phyloP scores from a whole-genome alignment of 2,888 invertebrate species.

The Drosophila paramelanica region DNA sequence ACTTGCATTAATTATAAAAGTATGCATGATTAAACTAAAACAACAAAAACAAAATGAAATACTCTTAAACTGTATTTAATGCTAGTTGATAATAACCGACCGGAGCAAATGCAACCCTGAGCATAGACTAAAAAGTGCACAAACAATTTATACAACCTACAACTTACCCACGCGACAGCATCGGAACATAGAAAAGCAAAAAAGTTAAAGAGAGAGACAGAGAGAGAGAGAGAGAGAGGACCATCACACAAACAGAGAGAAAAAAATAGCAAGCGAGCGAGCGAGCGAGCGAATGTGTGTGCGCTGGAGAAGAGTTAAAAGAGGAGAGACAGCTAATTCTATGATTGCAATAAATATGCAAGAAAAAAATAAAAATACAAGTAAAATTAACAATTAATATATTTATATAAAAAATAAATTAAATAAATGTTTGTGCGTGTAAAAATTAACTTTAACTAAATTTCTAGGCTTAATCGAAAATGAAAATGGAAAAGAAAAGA shows the following conservation, averaged over 20 bases:
- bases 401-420: constrained; percentile 73
- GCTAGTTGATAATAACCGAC: constrained; percentile 62
- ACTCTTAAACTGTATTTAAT: constrained; percentile 58
- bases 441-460: constrained; percentile 81
- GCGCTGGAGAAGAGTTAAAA: constrained; percentile 30
- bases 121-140: constrained; percentile 80
- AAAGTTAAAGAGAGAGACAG: constrained; percentile 1
- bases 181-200: constrained; percentile 31
- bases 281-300: constrained; percentile 35
- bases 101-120: constrained; percentile 74
- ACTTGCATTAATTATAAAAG: constrained; percentile 44
- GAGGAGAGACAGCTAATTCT: constrained; percentile 48
- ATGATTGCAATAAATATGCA: constrained; percentile 51
- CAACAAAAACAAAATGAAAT: constrained; percentile 22
- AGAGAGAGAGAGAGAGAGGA: constrained; percentile 20
- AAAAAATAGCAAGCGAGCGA: background rate
- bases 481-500: background rate
- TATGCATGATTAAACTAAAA: constrained; percentile 37
- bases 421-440: constrained; percentile 81
- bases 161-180: constrained; percentile 79
- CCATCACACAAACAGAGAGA: constrained; percentile 2
- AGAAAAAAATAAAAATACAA: constrained; percentile 24
- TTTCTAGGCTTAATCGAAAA: constrained; percentile 67
- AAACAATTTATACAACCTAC: constrained; percentile 69
- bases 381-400: constrained; percentile 59